Evolutionary conservation across 2,113 vertebrate species (phyloP), one percentile per base, ranked within the genome.

Genomic region (Syngnathus typhle): DNA sequence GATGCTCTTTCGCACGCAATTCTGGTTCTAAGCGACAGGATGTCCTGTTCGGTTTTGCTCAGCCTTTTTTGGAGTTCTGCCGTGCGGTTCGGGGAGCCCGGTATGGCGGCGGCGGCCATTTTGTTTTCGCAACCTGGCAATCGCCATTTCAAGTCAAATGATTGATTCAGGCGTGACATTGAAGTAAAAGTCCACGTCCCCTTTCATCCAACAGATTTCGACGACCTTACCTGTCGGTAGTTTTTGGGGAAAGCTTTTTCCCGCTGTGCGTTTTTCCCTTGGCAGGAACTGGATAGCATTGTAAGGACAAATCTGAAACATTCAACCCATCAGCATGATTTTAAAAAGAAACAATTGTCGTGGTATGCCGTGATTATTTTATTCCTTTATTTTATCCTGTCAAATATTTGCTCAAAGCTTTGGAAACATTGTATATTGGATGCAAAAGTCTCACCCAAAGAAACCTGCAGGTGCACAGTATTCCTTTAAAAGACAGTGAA

Each of bases 1-100:
- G 90, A 87, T n/a, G 87, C 85, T 66, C 87, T 92, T 78, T 94
- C 92, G 0, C 87, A 87, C 0, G 84, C 80, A 32, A 94, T 79
- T 78, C 92, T 91, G 0, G 85, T 84, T 83, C 91, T 93, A n/a
- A 94, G 85, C 10, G 87, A 87, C 60, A 84, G 80, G 0, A 94
- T 85, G 0, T 93, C 91, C 0, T 73, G 85, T 75, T 94, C 92
- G 15, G 91, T 89, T 0, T 85, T 90, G 46, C 83, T 74, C 44
- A 94, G 79, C 73, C 90, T 82, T n/a, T 71, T 81, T 41, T 90
- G 84, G 44, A 91, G n/a, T 1, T 75, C 71, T 11, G 77, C 39
- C 0, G 77, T 67, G 7, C 43, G 64, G 0, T 89, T 86, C 0
- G 82, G 75, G 58, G 84, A 82, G 0, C 85, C 16, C 12, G 60